Conservation (phyloP, 2,113 vertebrate genomes). For the Ochotona curzoniae region DNA sequence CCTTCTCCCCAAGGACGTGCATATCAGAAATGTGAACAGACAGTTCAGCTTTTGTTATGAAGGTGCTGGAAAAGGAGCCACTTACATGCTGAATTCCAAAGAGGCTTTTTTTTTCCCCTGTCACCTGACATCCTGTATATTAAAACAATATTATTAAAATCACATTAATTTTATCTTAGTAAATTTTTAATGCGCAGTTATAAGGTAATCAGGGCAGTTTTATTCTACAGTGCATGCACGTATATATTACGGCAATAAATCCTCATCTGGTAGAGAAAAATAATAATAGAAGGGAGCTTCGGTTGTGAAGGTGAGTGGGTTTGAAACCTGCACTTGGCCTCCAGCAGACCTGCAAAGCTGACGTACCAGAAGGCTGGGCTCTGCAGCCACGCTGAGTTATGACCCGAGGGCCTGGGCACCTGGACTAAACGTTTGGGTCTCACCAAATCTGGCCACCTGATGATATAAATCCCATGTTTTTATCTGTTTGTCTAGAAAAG, state of each 20-base stretch:
- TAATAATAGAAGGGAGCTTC: slow-evolving; percentile 38
- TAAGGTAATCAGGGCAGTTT: slow-evolving; percentile 74
- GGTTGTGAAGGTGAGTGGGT: not conserved
- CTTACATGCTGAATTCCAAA: slow-evolving; percentile 62
- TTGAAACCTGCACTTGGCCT: slow-evolving; percentile 32
- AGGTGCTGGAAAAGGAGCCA: not conserved
- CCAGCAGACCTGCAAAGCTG: not conserved
- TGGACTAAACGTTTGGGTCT: not conserved
- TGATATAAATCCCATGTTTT: slow-evolving; percentile 45
- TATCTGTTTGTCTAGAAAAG: slow-evolving; percentile 36
- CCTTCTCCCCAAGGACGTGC: not conserved
- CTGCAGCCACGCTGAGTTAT: not conserved
- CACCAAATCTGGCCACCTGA: not conserved
- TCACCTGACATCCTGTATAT: slow-evolving; percentile 68
- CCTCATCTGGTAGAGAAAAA: slow-evolving; percentile 63
- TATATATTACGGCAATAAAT: slow-evolving; percentile 63
- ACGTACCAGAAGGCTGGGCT: not conserved
- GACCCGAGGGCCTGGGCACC: not conserved
- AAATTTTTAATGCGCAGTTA: slow-evolving; percentile 80
- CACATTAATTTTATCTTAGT: slow-evolving; percentile 80
- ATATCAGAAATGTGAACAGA: slow-evolving; percentile 15
- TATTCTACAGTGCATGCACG: slow-evolving; percentile 66
- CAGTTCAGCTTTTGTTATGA: slow-evolving; percentile 17
- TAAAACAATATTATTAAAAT: slow-evolving; percentile 77
- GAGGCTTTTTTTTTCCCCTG: slow-evolving; percentile 39